Evolutionary conservation across 1,140 invertebrate genomes (phyloP).

Genomic region (Pseudoatta argentina): DNA sequence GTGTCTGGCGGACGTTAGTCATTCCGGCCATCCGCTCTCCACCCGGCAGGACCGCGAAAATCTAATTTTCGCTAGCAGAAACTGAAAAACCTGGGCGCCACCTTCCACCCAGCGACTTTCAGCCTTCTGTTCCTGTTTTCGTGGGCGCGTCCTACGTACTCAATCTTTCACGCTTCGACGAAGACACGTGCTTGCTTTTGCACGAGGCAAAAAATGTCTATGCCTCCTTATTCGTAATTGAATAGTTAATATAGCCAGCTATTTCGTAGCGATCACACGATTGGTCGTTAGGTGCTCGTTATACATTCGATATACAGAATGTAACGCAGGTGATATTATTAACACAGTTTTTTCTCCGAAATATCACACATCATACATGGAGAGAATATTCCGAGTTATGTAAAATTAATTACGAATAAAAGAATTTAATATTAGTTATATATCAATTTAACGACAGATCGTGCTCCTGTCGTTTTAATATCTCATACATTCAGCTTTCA

Average conservation of each 20-base stretch:
- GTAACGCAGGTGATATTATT: not conserved
- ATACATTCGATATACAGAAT: not conserved
- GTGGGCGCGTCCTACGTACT: conserved; percentile 45
- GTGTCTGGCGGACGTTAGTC: conserved; percentile 82
- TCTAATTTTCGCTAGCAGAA: conserved; percentile 80
- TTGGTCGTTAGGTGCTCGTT: conserved; percentile 2
- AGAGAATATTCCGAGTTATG: conserved; percentile 1
- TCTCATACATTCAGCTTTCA: conserved; percentile 22
- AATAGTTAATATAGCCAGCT: conserved; percentile 19
- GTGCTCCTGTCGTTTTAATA: not conserved
- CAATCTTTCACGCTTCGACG: conserved; percentile 65
- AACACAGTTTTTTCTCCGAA: not conserved
- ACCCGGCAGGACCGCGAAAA: conserved; percentile 76
- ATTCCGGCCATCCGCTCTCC: conserved; percentile 68
- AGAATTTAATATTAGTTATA: conserved; percentile 35
- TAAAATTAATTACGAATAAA: conserved; percentile 37
- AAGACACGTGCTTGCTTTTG: conserved; percentile 39
- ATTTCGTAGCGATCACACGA: not conserved
- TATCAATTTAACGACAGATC: conserved; percentile 9
- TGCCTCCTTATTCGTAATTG: conserved; percentile 6
- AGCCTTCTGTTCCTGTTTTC: conserved; percentile 42
- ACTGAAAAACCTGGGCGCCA: conserved; percentile 75
- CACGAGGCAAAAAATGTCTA: not conserved
- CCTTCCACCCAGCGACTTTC: conserved; percentile 27
- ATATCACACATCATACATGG: not conserved